Conservation (phyloP, 2,888 invertebrate species). For the Monochamus alternatus region DNA sequence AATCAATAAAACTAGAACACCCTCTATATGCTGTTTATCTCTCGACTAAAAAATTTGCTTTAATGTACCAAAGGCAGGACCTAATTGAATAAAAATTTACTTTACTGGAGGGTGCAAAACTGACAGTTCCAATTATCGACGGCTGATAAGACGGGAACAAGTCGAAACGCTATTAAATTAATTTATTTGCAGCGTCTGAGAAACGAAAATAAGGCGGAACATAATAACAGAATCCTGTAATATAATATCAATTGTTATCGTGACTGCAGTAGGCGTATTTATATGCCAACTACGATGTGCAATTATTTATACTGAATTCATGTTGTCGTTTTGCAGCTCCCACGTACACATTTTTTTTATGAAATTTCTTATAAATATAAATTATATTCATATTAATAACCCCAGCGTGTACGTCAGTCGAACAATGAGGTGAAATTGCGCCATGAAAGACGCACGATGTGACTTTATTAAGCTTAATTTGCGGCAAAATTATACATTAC, state of each 20-base stretch:
- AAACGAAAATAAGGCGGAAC: background rate
- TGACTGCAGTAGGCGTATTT: constrained; percentile 48
- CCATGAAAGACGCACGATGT: constrained; percentile 18
- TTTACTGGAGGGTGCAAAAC: background rate
- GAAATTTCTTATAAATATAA: constrained; percentile 6
- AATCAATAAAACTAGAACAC: too few species aligned
- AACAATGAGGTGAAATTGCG: constrained; percentile 22
- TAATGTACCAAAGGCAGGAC: too few species aligned
- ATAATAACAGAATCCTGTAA: constrained; percentile 44
- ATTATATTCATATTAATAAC: constrained; percentile 23
- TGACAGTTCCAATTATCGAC: constrained; percentile 38
- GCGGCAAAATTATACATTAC: constrained; percentile 24
- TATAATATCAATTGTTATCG: constrained; percentile 54
- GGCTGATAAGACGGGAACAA: constrained; percentile 42
- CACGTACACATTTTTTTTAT: constrained; percentile 7
- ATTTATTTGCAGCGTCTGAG: background rate
- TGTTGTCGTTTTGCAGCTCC: constrained; percentile 49
- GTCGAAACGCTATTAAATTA: background rate
- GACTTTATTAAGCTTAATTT: constrained; percentile 13
- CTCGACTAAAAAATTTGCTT: too few species aligned
- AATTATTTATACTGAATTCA: constrained; percentile 58
- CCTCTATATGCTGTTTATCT: too few species aligned
- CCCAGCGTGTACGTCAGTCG: background rate
- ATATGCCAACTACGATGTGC: constrained; percentile 49
- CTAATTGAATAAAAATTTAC: background rate